Conservation (phyloP, 2,888 invertebrate species). For the Clusia tigrina region DNA sequence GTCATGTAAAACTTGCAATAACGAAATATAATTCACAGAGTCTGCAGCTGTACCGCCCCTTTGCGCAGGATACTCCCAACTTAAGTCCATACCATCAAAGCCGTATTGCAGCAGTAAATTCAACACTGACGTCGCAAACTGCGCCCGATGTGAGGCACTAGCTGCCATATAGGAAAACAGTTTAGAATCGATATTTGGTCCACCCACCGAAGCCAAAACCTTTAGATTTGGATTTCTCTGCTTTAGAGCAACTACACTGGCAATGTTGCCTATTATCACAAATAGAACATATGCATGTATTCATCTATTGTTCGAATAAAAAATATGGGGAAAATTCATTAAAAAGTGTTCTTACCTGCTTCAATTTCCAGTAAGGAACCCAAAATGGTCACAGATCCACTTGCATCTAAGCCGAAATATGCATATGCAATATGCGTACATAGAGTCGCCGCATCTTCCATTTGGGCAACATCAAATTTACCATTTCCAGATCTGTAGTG, state of each 20-base stretch:
- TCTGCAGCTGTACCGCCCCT: conserved; percentile 66
- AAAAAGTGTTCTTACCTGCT: too few relatives aligned
- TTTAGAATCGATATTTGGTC: conserved; percentile 91
- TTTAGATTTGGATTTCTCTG: conserved; percentile 64
- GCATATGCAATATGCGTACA: conserved; percentile 53
- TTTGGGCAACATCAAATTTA: background rate
- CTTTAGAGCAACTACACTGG: conserved; percentile 44
- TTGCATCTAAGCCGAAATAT: too few relatives aligned
- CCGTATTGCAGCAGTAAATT: conserved; percentile 78
- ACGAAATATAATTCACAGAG: conserved; percentile 73
- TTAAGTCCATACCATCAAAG: conserved; percentile 90
- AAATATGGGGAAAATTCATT: too few relatives aligned
- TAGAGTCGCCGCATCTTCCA: too few relatives aligned
- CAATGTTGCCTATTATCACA: conserved; percentile 44
- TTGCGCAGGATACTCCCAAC: conserved; percentile 89
- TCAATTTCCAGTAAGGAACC: too few relatives aligned
- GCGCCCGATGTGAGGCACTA: conserved; percentile 72
- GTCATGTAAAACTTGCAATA: too few relatives aligned
- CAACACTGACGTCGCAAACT: conserved; percentile 76
- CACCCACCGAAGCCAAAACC: conserved; percentile 86
- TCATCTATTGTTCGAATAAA: too few relatives aligned
- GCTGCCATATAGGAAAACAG: conserved; percentile 86
- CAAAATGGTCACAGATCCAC: too few relatives aligned
- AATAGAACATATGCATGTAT: too few relatives aligned
- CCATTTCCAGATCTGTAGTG: background rate